phyloP scores from a whole-genome alignment of 2,797 vertebrate genomes.

The Melanotaenia trifasciata region DNA sequence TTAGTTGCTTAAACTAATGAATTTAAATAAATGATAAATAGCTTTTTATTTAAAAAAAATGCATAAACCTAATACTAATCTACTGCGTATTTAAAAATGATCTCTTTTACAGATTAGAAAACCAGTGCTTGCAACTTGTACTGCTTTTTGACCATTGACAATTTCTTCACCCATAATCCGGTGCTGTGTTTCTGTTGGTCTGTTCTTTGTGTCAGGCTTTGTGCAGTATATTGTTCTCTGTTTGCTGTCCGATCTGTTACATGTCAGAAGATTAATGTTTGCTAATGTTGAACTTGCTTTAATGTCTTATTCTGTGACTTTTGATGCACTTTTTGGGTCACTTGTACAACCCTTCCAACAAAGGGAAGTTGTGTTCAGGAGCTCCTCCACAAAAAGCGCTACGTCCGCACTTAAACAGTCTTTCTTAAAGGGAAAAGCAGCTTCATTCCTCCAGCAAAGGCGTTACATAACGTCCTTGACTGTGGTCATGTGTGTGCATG shows the following conservation, averaged over 20 bases:
- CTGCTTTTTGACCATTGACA: not conserved
- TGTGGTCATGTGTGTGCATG: not conserved
- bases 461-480: slow-evolving; percentile 42
- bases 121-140: not conserved
- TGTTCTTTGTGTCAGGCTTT: not conserved
- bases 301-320: not conserved
- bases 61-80: not conserved
- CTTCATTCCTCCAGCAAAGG: not conserved
- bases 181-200: not conserved
- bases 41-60: not conserved
- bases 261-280: not conserved
- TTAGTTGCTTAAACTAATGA: not conserved
- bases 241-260: not conserved
- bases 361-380: slow-evolving; percentile 6
- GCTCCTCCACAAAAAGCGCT: slow-evolving; percentile 11
- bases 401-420: slow-evolving; percentile 14
- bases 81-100: not conserved
- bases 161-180: not conserved
- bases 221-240: not conserved
- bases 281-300: not conserved
- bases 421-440: slow-evolving; percentile 50
- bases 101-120: not conserved
- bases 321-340: not conserved
- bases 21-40: not conserved
- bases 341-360: not conserved